Evolutionary conservation across 2,113 vertebrate species (phyloP).

Genomic region (Pelvicachromis taeniatus): DNA sequence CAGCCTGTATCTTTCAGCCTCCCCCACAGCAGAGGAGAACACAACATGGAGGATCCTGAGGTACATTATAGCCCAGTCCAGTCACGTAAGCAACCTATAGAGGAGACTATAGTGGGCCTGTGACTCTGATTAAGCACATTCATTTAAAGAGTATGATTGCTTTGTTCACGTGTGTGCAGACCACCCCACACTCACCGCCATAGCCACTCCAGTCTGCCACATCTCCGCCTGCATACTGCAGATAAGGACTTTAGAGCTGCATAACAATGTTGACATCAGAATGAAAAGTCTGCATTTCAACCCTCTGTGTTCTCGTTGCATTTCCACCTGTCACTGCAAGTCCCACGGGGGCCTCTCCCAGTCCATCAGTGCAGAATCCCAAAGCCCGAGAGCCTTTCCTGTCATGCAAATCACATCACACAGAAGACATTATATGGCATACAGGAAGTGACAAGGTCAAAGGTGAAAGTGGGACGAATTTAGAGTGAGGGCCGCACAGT

Average conservation of each 20-base stretch:
- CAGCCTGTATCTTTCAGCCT: slow-evolving; percentile 75
- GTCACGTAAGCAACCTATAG: slow-evolving; percentile 62
- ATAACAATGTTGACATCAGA: slow-evolving; percentile 34
- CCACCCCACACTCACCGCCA: not conserved
- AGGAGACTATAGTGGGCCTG: slow-evolving; percentile 46
- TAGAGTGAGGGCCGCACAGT: not conserved
- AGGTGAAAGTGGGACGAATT: slow-evolving; percentile 11
- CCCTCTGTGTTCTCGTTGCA: not conserved
- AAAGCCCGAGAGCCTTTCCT: slow-evolving; percentile 15
- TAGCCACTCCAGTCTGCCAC: slow-evolving; percentile 7
- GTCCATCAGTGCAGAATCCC: slow-evolving; percentile 33
- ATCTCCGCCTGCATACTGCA: slow-evolving; percentile 34
- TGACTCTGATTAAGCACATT: slow-evolving; percentile 63
- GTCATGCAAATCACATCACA: slow-evolving; percentile 40
- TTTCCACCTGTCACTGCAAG: slow-evolving; percentile 48
- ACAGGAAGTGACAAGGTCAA: slow-evolving; percentile 15
- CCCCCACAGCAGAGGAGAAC: slow-evolving; percentile 57
- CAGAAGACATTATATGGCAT: slow-evolving; percentile 3
- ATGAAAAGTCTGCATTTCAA: slow-evolving; percentile 48
- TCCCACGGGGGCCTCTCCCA: slow-evolving; percentile 33
- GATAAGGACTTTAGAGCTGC: slow-evolving; percentile 49
- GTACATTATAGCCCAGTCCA: slow-evolving; percentile 57
- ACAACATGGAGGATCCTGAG: slow-evolving; percentile 67
- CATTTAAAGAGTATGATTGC: slow-evolving; percentile 50
- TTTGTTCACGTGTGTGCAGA: slow-evolving; percentile 39